phyloP scores from a whole-genome alignment of 2,113 vertebrate species.

The Limnothrissa miodon region DNA sequence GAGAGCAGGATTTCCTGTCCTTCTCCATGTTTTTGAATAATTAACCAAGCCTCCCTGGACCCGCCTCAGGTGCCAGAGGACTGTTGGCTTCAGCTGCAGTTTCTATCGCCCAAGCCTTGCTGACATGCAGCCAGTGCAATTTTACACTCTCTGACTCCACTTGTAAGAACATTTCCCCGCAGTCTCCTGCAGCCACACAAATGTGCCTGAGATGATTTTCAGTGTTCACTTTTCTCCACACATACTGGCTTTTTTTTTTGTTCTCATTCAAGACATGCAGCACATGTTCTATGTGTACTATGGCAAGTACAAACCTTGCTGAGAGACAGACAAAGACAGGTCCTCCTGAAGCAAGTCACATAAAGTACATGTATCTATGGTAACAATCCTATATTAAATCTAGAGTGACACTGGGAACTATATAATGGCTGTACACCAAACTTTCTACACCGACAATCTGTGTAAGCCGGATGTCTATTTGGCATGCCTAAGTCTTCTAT shows the following conservation, averaged over 20 bases:
- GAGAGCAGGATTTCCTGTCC: conserved; percentile 37
- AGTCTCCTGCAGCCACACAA: neutral
- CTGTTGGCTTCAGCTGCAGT: neutral
- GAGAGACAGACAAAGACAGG: no score
- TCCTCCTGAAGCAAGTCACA: no score
- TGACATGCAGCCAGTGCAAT: conserved; percentile 8
- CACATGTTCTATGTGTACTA: neutral
- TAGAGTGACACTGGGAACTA: no score
- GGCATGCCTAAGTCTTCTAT: neutral
- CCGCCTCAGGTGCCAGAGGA: neutral
- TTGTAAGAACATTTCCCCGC: neutral
- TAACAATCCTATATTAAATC: no score
- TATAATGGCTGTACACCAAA: no score
- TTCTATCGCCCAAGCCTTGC: neutral
- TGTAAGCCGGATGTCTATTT: neutral
- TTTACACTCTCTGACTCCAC: conserved; percentile 13
- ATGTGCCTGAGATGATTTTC: neutral
- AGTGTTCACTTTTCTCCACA: neutral
- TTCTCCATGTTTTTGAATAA: conserved; percentile 57
- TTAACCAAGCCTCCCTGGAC: conserved; percentile 42
- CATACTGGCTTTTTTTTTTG: neutral
- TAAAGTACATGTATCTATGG: no score
- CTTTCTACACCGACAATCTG: no score
- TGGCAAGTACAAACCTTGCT: no score
- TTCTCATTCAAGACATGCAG: neutral